phyloP scores from a whole-genome alignment of 1,140 invertebrate species.

The Drosophila paulistorum region DNA sequence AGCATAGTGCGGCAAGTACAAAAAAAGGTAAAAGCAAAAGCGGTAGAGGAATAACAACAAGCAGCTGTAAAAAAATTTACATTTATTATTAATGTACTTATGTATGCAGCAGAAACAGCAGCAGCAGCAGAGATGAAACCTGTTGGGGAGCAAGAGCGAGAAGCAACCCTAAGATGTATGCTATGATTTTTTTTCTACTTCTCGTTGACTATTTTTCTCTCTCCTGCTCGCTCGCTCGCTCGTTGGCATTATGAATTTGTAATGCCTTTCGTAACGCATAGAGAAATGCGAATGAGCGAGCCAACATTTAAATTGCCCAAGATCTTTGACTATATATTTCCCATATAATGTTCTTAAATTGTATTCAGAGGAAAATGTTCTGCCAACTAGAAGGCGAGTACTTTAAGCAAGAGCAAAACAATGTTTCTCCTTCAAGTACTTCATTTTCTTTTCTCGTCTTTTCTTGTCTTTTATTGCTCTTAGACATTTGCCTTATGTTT shows the following conservation, averaged over 20 bases:
- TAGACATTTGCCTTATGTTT: conserved; percentile 60
- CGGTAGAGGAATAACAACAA: conserved; percentile 31
- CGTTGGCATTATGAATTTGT: conserved; percentile 62
- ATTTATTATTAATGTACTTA: conserved; percentile 78
- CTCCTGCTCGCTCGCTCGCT: not conserved
- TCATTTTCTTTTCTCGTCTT: conserved; percentile 30
- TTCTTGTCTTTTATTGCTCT: conserved; percentile 30
- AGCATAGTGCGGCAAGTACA: not conserved
- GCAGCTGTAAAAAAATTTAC: conserved; percentile 64
- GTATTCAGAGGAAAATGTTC: not conserved
- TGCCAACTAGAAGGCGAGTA: not conserved
- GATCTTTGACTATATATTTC: conserved; percentile 10
- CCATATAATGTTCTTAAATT: not conserved
- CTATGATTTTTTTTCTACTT: conserved; percentile 31
- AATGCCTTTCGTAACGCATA: conserved; percentile 44
- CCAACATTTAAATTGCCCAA: conserved; percentile 4
- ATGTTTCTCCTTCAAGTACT: not conserved
- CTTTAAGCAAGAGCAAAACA: conserved; percentile 28
- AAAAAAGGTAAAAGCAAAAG: conserved; percentile 9
- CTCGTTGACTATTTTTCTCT: not conserved
- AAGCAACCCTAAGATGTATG: conserved; percentile 35
- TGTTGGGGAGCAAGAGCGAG: conserved; percentile 5
- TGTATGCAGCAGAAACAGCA: conserved; percentile 25
- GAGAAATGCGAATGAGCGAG: not conserved
- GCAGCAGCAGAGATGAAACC: conserved; percentile 9